phyloP scores from a whole-genome alignment of 2,113 vertebrate species.

The Porphyrio hochstetteri region DNA sequence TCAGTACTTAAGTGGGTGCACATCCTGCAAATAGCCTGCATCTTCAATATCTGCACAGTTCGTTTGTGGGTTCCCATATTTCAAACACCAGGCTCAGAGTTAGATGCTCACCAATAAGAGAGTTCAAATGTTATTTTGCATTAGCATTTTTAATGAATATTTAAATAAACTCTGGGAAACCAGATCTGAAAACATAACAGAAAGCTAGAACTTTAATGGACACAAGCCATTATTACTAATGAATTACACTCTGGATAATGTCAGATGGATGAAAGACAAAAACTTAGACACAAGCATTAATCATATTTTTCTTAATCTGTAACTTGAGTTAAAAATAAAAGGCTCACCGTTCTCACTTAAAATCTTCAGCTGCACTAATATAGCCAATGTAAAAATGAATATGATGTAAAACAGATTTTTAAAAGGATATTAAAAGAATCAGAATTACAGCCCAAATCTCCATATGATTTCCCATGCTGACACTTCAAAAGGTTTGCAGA shows the following conservation, averaged over 20 bases:
- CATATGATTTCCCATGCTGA: background rate
- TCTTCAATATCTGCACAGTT: background rate
- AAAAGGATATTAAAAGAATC: constrained; percentile 35
- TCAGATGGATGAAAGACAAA: constrained; percentile 11
- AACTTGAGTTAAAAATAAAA: constrained; percentile 29
- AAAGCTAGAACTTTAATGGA: background rate
- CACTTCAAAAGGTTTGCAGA: constrained; percentile 16
- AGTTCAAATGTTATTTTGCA: background rate
- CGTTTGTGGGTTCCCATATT: background rate
- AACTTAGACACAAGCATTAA: background rate
- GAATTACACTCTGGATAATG: background rate
- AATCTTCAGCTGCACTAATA: constrained; percentile 16
- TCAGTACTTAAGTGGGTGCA: background rate
- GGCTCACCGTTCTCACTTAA: background rate
- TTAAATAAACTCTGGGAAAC: background rate
- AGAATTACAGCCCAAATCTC: constrained; percentile 11
- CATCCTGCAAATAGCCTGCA: background rate
- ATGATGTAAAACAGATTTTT: constrained; percentile 24
- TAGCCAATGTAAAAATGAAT: background rate
- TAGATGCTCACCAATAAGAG: background rate
- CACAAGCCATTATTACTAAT: background rate
- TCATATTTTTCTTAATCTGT: background rate
- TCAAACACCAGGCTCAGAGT: background rate
- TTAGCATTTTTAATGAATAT: background rate
- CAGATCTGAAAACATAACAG: background rate